phyloP scores from a whole-genome alignment of 2,797 vertebrate genomes.

The Bothrops alternatus region DNA sequence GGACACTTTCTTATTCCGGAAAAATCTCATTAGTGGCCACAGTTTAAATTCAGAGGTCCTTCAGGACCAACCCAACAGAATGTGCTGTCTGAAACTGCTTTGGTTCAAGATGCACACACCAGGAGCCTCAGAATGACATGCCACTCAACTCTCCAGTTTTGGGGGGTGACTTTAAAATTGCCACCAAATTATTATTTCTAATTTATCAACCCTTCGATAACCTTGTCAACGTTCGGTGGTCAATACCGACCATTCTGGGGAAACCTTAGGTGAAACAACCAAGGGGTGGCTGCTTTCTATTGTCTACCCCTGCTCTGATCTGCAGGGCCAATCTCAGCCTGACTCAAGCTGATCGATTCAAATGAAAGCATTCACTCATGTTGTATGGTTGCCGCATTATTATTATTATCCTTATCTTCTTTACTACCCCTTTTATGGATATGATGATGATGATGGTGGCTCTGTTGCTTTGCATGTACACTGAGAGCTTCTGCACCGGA shows the following conservation, averaged over 20 bases:
- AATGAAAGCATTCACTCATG: not conserved
- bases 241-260: not conserved
- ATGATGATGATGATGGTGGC: not conserved
- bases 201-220: not conserved
- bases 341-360: not conserved
- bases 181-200: not conserved
- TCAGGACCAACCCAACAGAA: not conserved
- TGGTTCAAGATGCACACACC: not conserved
- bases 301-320: not conserved
- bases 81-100: not conserved
- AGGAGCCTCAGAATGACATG: not conserved
- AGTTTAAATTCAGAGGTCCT: not conserved
- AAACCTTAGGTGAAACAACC: not conserved
- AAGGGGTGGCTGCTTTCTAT: not conserved
- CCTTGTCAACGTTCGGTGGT: not conserved
- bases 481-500: not conserved
- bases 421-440: not conserved
- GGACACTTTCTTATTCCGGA: not conserved
- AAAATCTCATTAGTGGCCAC: not conserved
- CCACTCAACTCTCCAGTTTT: not conserved
- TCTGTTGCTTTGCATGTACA: not conserved
- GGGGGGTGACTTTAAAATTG: not conserved
- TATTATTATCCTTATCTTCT: not conserved
- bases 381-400: not conserved
- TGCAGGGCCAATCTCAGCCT: not conserved